Percentiles rank a stretch among this genome's conserved stretches.
Conservation (phyloP, 1,140 invertebrate genomes). For the Zaprionus lachaisei region DNA sequence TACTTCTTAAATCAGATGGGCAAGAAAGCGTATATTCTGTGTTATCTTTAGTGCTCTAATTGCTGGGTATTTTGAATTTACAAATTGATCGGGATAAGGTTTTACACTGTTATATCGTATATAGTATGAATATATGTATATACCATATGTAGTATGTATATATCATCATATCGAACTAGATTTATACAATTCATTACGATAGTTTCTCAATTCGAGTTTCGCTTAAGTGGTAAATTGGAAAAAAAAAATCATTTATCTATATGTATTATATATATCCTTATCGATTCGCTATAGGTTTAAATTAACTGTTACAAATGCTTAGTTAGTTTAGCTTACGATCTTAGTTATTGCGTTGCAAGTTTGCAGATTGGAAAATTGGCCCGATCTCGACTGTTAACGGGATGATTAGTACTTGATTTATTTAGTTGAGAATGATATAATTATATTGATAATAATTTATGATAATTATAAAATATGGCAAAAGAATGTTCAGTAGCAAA, state of each 20-base stretch:
- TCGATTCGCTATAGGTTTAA: constrained; percentile 2
- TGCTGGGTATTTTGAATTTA: constrained; percentile 1
- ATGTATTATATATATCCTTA: not conserved
- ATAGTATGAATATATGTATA: not conserved
- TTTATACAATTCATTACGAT: constrained; percentile 7
- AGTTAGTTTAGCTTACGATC: constrained; percentile 4
- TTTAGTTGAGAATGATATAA: no score
- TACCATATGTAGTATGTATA: no score
- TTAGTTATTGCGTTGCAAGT: constrained; percentile 9
- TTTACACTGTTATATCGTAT: constrained; percentile 3
- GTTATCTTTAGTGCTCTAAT: not conserved
- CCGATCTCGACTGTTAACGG: not conserved
- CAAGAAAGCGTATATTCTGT: not conserved
- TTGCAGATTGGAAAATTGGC: constrained; percentile 7
- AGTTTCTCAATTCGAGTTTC: not conserved
- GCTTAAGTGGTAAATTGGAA: constrained; percentile 3
- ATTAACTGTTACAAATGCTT: constrained; percentile 1
- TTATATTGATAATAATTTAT: no score
- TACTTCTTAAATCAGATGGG: not conserved
- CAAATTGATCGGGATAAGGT: not conserved
- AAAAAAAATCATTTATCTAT: not conserved
- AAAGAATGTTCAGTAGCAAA: no score
- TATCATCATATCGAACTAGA: not conserved
- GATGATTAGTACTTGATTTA: not conserved
- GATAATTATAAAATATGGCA: no score